Evolutionary conservation across 1,140 invertebrate genomes (phyloP).

Genomic region (Camponotus floridanus): DNA sequence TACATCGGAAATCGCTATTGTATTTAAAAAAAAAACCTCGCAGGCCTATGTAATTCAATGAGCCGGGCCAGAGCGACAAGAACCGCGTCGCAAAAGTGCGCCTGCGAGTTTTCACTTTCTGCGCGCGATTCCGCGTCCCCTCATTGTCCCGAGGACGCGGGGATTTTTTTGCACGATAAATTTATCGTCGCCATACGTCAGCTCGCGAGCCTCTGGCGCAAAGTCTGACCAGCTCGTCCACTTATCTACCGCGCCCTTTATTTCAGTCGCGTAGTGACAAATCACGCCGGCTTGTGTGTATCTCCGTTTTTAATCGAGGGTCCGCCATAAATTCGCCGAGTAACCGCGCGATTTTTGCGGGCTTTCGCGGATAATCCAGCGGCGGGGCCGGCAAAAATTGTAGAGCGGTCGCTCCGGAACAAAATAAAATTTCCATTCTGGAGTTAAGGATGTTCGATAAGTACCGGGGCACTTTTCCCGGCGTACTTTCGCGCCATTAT

Average conservation of each 20-base stretch:
- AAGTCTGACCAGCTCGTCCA: slow-evolving; percentile 46
- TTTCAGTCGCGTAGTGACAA: slow-evolving; percentile 54
- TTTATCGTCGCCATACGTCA: slow-evolving; percentile 62
- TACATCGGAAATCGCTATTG: too few species aligned
- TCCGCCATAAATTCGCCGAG: slow-evolving; percentile 34
- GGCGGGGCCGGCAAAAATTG: slow-evolving; percentile 1
- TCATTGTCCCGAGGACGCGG: slow-evolving; percentile 33
- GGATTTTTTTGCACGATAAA: slow-evolving; percentile 56
- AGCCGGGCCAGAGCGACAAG: slow-evolving; percentile 10
- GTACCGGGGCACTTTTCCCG: neutral
- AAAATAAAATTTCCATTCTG: slow-evolving; percentile 33
- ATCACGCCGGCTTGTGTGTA: slow-evolving; percentile 31
- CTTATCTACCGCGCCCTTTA: slow-evolving; percentile 59
- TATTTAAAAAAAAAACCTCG: too few species aligned
- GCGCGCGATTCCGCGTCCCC: neutral
- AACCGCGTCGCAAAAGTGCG: slow-evolving; percentile 18
- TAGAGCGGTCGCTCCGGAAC: neutral
- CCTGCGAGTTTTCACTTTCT: slow-evolving; percentile 41
- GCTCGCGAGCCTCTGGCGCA: slow-evolving; percentile 4
- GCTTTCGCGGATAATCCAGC: neutral
- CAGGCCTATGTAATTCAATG: too few species aligned
- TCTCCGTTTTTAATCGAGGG: slow-evolving; percentile 55
- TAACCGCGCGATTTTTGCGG: slow-evolving; percentile 43
- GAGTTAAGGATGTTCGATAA: slow-evolving; percentile 29
- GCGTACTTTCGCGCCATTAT: neutral